Percentiles rank a stretch among this genome's conserved stretches.
Evolutionary conservation across 2,888 invertebrate genomes (phyloP).

Genomic region (Ellobium chinense): DNA sequence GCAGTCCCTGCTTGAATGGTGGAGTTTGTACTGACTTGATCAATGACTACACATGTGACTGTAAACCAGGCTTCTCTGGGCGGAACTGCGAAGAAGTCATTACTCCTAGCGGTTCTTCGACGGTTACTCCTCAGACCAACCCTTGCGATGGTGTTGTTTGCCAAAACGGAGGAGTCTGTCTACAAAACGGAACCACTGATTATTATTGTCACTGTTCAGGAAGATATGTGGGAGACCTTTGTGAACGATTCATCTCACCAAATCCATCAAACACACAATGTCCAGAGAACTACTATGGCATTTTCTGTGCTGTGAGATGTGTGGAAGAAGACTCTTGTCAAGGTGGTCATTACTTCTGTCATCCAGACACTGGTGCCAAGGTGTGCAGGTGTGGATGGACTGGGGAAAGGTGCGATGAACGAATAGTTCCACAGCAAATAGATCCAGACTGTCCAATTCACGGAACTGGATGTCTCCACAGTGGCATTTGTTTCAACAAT

Average conservation of each 20-base stretch:
- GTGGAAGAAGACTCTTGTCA: constrained; percentile 47
- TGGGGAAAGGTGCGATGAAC: constrained; percentile 42
- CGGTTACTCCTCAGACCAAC: constrained; percentile 30
- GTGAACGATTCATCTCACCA: constrained; percentile 48
- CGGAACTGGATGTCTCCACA: constrained; percentile 49
- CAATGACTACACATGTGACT: constrained; percentile 56
- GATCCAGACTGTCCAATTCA: constrained; percentile 51
- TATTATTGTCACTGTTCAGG: constrained; percentile 58
- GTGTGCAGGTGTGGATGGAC: constrained; percentile 51
- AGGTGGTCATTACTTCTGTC: constrained; percentile 51
- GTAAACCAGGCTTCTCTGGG: constrained; percentile 55
- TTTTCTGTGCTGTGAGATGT: constrained; percentile 45
- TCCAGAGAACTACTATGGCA: constrained; percentile 43
- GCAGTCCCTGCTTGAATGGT: constrained; percentile 57
- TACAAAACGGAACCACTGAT: constrained; percentile 25
- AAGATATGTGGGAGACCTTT: constrained; percentile 52
- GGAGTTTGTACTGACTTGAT: constrained; percentile 54
- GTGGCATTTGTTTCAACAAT: constrained; percentile 49
- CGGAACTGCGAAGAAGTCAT: constrained; percentile 57
- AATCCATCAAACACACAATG: constrained; percentile 34
- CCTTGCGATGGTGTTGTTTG: constrained; percentile 42
- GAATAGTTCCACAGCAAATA: constrained; percentile 14
- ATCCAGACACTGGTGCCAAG: constrained; percentile 32
- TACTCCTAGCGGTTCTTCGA: constrained; percentile 26
- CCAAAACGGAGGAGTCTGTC: constrained; percentile 53